Percentiles rank a stretch among this genome's conserved stretches.
phyloP scores from a whole-genome alignment of 2,113 vertebrate species.

The Passer domesticus region DNA sequence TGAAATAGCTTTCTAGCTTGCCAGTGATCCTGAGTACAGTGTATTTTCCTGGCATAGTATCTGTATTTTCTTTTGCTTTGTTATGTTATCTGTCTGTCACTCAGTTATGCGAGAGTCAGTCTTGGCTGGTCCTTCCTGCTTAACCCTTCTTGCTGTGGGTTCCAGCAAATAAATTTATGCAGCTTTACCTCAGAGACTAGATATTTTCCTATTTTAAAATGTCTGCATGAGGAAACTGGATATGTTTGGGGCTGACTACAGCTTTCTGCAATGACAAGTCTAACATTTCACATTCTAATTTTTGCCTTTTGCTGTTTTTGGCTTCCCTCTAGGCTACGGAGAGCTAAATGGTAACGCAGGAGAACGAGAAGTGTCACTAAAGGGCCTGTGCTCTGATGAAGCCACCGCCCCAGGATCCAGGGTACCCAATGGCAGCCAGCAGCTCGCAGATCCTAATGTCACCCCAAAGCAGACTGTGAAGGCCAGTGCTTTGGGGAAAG shows the following conservation, averaged over 20 bases:
- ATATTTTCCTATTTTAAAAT: constrained; percentile 12
- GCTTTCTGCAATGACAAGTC: constrained; percentile 5
- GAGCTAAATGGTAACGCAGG: constrained; percentile 81
- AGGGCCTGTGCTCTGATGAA: constrained; percentile 75
- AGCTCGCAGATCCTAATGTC: constrained; percentile 66
- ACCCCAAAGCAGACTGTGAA: constrained; percentile 75
- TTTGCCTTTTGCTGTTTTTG: constrained; percentile 32
- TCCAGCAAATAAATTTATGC: neutral
- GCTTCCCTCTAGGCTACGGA: constrained; percentile 73
- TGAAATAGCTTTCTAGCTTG: constrained; percentile 29
- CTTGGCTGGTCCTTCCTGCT: neutral
- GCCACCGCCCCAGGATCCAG: constrained; percentile 68
- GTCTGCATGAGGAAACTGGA: neutral
- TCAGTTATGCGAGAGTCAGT: neutral
- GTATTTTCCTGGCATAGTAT: neutral
- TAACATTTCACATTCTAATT: constrained; percentile 18
- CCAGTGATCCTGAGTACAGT: neutral
- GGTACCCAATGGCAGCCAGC: constrained; percentile 82
- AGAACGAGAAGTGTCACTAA: constrained; percentile 75
- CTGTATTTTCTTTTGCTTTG: neutral
- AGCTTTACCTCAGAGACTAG: neutral
- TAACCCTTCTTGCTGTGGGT: neutral
- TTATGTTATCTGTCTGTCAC: neutral
- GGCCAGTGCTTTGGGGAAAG: constrained; percentile 77
- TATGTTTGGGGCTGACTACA: neutral